Conservation (phyloP, 2,888 invertebrate species). For the Perdita meconis region DNA sequence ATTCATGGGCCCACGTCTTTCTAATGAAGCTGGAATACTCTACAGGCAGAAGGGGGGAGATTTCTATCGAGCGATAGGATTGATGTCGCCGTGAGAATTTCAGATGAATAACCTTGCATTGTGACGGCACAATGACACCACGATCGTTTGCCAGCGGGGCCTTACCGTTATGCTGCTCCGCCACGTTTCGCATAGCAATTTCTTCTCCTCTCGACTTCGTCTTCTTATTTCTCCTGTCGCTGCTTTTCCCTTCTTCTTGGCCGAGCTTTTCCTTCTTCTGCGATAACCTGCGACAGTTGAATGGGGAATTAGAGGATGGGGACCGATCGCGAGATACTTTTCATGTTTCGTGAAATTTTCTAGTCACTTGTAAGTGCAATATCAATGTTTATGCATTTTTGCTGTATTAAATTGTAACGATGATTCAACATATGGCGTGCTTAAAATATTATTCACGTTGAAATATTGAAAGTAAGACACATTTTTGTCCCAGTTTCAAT, state of each 20-base stretch:
- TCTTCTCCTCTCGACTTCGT: slow-evolving; percentile 36
- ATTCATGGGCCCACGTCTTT: slow-evolving; percentile 70
- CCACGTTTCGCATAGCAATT: slow-evolving; percentile 82
- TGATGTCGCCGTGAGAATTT: slow-evolving; percentile 82
- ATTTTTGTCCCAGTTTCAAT: too few species aligned
- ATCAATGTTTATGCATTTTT: too few species aligned
- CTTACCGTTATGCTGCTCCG: slow-evolving; percentile 81
- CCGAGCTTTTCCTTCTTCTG: not conserved
- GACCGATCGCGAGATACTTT: too few species aligned
- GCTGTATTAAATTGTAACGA: too few species aligned
- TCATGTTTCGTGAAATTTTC: too few species aligned
- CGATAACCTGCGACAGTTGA: too few species aligned
- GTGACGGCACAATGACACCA: slow-evolving; percentile 82
- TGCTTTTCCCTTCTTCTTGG: not conserved
- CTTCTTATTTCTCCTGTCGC: not conserved
- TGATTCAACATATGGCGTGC: too few species aligned
- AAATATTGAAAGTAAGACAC: too few species aligned
- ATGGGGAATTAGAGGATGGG: too few species aligned
- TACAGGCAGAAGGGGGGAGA: slow-evolving; percentile 69
- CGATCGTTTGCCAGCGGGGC: slow-evolving; percentile 79
- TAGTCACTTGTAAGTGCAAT: too few species aligned
- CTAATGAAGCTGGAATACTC: slow-evolving; percentile 69
- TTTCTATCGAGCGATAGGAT: slow-evolving; percentile 82
- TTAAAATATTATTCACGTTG: too few species aligned
- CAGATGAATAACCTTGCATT: slow-evolving; percentile 84